These are phyloP conservation scores for Heterotis niloticus DNA, from an alignment of 2,113 vertebrate genomes.

Conservation along the genomic window DNA sequence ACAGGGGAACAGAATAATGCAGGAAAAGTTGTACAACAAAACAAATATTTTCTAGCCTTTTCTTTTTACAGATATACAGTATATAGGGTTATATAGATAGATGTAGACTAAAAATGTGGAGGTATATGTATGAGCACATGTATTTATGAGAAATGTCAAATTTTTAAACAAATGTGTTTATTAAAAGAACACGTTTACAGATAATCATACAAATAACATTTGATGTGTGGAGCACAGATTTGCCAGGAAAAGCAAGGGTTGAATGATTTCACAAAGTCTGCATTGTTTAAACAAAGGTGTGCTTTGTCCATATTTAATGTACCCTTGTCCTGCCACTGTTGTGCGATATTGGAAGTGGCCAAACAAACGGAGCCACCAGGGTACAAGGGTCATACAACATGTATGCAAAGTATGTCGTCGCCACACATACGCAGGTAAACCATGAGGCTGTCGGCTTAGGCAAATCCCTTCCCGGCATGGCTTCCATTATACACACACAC, in stretches of 20 bases:
- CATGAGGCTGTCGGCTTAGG: not conserved
- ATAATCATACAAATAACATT: too few species aligned
- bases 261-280: slow-evolving; percentile 35
- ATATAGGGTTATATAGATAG: too few species aligned
- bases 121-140: too few species aligned
- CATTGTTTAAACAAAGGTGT: slow-evolving; percentile 64
- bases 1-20: too few species aligned
- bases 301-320: slow-evolving; percentile 44
- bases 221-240: slow-evolving; percentile 25
- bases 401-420: not conserved
- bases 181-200: too few species aligned
- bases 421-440: not conserved
- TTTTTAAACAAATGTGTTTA: too few species aligned
- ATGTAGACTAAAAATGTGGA: too few species aligned
- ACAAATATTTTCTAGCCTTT: too few species aligned
- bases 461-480: not conserved
- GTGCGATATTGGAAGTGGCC: slow-evolving; percentile 18
- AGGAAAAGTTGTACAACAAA: too few species aligned
- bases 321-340: slow-evolving; percentile 30
- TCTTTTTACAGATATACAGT: too few species aligned
- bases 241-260: slow-evolving; percentile 50
- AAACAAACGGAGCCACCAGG: slow-evolving; percentile 15
- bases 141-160: too few species aligned
- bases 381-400: not conserved
- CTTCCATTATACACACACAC: too few species aligned